Evolutionary conservation across 1,140 invertebrate genomes (phyloP).

Genomic region (Drosophila serrata): DNA sequence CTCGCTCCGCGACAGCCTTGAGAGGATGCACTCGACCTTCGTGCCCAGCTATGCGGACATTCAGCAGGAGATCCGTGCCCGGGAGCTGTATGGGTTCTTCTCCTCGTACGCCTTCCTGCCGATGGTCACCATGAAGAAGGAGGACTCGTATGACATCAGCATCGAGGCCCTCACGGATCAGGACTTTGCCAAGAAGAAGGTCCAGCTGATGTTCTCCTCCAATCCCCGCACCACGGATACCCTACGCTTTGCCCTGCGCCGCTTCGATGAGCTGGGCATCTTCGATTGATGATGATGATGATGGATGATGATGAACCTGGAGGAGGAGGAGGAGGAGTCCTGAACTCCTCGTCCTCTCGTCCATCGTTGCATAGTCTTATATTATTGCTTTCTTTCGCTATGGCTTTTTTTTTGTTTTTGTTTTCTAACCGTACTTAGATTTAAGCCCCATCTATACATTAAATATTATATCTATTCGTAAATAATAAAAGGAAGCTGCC

Average conservation of each 20-base stretch:
- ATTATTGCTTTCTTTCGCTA: slow-evolving; percentile 20
- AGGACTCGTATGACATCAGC: slow-evolving; percentile 77
- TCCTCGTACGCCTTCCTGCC: slow-evolving; percentile 78
- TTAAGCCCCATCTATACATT: slow-evolving; percentile 37
- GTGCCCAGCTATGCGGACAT: slow-evolving; percentile 73
- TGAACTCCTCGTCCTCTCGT: neutral
- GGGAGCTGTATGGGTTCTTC: slow-evolving; percentile 80
- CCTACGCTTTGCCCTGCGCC: slow-evolving; percentile 69
- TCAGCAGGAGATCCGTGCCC: slow-evolving; percentile 61
- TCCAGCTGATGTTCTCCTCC: slow-evolving; percentile 81
- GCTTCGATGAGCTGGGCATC: slow-evolving; percentile 76
- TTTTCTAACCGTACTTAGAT: slow-evolving; percentile 39
- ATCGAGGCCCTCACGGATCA: slow-evolving; percentile 70
- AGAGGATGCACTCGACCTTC: slow-evolving; percentile 62
- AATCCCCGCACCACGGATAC: slow-evolving; percentile 79
- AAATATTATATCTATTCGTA: slow-evolving; percentile 27
- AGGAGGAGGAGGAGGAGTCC: neutral
- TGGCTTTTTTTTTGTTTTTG: slow-evolving; percentile 46
- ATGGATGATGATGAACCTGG: neutral
- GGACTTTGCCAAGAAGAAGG: slow-evolving; percentile 79
- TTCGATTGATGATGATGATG: slow-evolving; percentile 57
- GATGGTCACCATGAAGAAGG: slow-evolving; percentile 82
- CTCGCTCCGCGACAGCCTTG: slow-evolving; percentile 63
- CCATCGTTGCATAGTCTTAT: slow-evolving; percentile 6
- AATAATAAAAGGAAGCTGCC: slow-evolving; percentile 28